Evolutionary conservation across 2,113 vertebrate genomes (phyloP), one percentile per base, ranked within the genome.

Genomic region (Leptodactylus fuscus): DNA sequence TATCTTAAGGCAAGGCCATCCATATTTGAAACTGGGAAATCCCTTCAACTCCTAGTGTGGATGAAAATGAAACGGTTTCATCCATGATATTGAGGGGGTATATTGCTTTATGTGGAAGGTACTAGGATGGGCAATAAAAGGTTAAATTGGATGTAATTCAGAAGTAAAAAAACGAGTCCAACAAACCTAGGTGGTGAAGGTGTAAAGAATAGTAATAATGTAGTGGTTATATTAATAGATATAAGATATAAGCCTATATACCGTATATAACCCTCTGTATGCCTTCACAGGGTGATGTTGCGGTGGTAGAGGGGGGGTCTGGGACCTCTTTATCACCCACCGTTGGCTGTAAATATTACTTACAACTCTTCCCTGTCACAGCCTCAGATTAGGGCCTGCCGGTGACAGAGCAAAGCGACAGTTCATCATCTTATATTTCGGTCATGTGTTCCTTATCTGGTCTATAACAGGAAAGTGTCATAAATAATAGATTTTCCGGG

Each of bases 381-480:
- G 27, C 29, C 4, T 34, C 5, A 65, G 29, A 65, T 65, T 65
- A 34, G 62, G 27, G 27, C 62, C 62, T 5, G 29, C 29, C 32
- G 29, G 34, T 65, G 27, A 34, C 62, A 65, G 11, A 34, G 29
- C 29, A 16, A 65, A 34, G 62, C 5, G 7, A 18, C 62, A 32
- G 62, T 65, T 65, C 27, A 65, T 65, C 62, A 34, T 65, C n/a
- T 24, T 2, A 65, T 65, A 65, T 65, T 65, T 65, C 62, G 13
- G 62, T 32, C 62, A 65, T 65, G 22, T 15, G 62, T 15, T 32
- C 29, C 62, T 65, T 65, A 65, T 65, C 62, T 65, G 29, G 27
- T 65, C 62, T 34, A 34, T 65, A 62, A 62, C 27, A 62, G 58
- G 55, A n/a, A 62, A 3, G 58, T 34, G 62, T 65, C 29, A 6